Conservation (phyloP, 1,140 invertebrate genomes). For the Drosophila bifasciata region DNA sequence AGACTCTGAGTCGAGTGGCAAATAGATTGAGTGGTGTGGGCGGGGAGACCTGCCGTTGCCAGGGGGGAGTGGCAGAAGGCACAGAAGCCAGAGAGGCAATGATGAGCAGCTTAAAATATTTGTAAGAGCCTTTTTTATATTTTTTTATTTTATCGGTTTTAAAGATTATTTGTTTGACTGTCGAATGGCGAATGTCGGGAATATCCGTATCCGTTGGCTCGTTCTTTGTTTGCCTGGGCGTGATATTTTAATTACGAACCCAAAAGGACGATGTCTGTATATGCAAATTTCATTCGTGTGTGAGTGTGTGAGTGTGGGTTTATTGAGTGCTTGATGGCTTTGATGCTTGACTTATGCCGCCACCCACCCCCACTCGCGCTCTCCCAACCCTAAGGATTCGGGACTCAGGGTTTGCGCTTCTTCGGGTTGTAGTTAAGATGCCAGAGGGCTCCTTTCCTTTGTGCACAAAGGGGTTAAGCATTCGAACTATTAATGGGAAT, state of each 20-base stretch:
- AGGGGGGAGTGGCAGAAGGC: constrained; percentile 17
- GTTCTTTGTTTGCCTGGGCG: constrained; percentile 68
- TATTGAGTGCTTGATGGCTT: constrained; percentile 56
- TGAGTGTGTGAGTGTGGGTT: constrained; percentile 37
- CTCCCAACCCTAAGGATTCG: no score
- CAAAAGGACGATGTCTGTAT: constrained; percentile 36
- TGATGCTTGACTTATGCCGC: constrained; percentile 61
- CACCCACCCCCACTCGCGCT: no score
- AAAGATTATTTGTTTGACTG: constrained; percentile 71
- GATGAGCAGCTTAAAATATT: constrained; percentile 80
- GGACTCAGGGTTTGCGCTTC: no score
- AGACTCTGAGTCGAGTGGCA: constrained; percentile 4
- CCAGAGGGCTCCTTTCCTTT: no score
- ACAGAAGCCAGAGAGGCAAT: constrained; percentile 46
- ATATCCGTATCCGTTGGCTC: constrained; percentile 21
- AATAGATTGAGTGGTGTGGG: background rate
- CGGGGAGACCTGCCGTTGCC: constrained; percentile 5
- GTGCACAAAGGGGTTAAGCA: constrained; percentile 38
- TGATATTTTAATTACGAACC: constrained; percentile 78
- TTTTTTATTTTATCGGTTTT: constrained; percentile 66
- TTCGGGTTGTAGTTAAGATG: no score
- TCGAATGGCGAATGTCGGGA: constrained; percentile 8
- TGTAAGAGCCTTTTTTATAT: constrained; percentile 74
- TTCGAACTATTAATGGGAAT: constrained; percentile 43
- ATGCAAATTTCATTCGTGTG: constrained; percentile 37